These are phyloP conservation scores for Gavia stellata DNA, from an alignment of 2,113 vertebrate species.

Conservation along the genomic window DNA sequence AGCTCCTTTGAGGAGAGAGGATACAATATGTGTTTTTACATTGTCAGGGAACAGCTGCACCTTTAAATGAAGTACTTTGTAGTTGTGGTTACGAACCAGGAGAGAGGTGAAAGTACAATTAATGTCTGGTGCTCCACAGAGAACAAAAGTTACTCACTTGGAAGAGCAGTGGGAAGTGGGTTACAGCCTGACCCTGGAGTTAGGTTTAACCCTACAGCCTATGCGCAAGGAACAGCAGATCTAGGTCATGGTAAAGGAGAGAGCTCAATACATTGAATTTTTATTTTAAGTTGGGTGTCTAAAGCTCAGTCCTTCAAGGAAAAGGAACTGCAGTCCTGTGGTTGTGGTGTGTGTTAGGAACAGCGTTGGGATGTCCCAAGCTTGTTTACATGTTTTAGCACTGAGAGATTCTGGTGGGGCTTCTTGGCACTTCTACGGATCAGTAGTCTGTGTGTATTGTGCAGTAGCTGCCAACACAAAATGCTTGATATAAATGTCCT, in stretches of 20 bases:
- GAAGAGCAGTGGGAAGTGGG: neutral
- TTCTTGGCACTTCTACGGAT: neutral
- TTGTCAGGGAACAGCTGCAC: neutral
- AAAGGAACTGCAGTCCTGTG: neutral
- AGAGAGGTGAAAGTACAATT: neutral
- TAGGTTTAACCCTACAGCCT: neutral
- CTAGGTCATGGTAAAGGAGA: neutral
- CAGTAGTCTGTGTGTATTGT: neutral
- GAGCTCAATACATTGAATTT: accelerated
- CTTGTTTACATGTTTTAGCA: neutral
- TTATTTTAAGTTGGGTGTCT: neutral
- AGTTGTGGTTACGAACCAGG: neutral
- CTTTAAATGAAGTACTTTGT: neutral
- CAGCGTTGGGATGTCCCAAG: neutral
- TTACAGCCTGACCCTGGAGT: neutral
- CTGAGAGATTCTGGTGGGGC: neutral
- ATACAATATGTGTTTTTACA: neutral
- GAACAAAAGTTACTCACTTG: neutral
- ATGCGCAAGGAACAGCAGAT: neutral
- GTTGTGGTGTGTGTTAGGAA: neutral
- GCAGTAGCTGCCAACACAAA: neutral
- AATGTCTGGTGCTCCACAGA: neutral
- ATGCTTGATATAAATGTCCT: neutral
- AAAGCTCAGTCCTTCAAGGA: neutral
- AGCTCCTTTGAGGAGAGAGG: neutral